Conservation (phyloP, 2,113 vertebrate species). For the Datnioides undecimradiatus region DNA sequence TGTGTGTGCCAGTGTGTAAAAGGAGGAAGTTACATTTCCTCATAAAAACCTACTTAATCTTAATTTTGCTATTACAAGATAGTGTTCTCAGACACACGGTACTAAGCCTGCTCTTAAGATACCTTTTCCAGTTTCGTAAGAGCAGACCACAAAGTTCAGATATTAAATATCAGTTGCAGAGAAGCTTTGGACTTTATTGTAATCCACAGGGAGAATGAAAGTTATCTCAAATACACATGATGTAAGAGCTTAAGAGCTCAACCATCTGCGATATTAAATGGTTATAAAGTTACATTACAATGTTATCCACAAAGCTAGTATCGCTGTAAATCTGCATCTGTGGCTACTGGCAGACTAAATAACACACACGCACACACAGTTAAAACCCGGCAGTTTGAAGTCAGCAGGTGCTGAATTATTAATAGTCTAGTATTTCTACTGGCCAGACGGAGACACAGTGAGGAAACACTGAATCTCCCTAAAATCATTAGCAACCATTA, state of each 20-base stretch:
- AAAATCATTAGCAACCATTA: constrained; percentile 66
- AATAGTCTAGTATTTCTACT: constrained; percentile 49
- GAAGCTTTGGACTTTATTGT: constrained; percentile 27
- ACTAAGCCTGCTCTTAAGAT: not conserved
- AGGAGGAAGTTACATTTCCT: constrained; percentile 18
- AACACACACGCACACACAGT: constrained; percentile 18
- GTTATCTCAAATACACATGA: constrained; percentile 24
- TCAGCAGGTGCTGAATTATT: constrained; percentile 68
- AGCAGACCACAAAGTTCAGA: constrained; percentile 21
- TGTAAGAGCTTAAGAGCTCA: constrained; percentile 7
- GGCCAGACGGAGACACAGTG: constrained; percentile 45
- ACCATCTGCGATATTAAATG: constrained; percentile 34
- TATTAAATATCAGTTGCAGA: constrained; percentile 45
- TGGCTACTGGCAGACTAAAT: constrained; percentile 41
- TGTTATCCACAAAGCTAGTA: constrained; percentile 21
- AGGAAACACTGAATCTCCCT: constrained; percentile 46
- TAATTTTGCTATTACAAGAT: constrained; percentile 27
- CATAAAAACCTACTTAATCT: constrained; percentile 32
- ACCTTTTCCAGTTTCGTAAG: constrained; percentile 10
- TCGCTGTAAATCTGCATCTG: constrained; percentile 47
- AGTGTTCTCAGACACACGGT: not conserved
- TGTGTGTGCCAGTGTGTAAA: constrained; percentile 5
- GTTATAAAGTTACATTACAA: constrained; percentile 42
- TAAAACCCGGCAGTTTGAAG: constrained; percentile 54
- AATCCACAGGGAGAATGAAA: constrained; percentile 36